Base-by-base conservation (phyloP, 2,113 vertebrate species). In the Sciurus niger region DNA sequence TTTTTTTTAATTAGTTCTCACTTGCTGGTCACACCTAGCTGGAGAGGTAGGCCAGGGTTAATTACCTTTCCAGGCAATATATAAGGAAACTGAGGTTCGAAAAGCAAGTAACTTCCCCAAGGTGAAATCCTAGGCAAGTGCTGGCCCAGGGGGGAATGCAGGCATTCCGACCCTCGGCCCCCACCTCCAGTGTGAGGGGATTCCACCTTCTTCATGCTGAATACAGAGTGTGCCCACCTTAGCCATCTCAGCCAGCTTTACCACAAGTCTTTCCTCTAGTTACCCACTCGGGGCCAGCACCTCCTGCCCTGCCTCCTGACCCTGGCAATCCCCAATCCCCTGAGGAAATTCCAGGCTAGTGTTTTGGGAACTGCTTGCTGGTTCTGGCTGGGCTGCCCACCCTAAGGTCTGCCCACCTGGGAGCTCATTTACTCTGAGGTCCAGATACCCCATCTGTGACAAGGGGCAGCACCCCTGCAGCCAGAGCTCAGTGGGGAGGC, bases 151-250 rank as follows among this genome's bases (percentile, higher is more conserved):
- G 53, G 16, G 70, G 60, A 80, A 20, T 2, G 48, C 18, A 7
- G 67, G 30, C 30, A 18, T 48, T 28, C 53, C 20, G 74, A 14
- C 8, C 13, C 43, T 58, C 8, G 2, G 14, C 40, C 60, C 48
- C 34, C 30, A 46, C 70, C 37, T 10, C 4, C 17, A 22, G 10
- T 6, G 24, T 17, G 72, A 48, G 8, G 1, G 6, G 2, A 0
- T 70, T 53, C 73, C 25, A 12, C 25, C 58, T 55, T 68, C 30
- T 63, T 2, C 8, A 16, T 34, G 55, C 46, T 16, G 25, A 24
- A 37, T 2, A 22, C 11, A 2, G 17, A 65, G 8, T 0, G 2
- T 34, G 46, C 46, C 43, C 11, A 4, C 22, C 55, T 58, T 22
- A 55, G 55, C 55, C 55, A 2, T 4, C 16, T 84, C 55, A 46